Evolutionary conservation across 2,113 vertebrate genomes (phyloP).

Genomic region (Penelope pileata): DNA sequence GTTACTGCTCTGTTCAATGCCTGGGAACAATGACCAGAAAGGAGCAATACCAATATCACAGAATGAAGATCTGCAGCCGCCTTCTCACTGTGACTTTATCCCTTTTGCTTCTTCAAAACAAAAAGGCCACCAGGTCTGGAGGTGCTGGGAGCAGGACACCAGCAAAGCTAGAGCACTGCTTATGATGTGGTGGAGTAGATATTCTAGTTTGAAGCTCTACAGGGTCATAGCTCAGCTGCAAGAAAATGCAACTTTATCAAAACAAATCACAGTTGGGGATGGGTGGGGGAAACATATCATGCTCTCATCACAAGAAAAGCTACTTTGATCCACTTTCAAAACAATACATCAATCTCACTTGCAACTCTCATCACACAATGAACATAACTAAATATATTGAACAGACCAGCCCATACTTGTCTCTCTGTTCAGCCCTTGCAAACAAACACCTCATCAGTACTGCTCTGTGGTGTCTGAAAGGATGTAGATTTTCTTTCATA

Average conservation of each 20-base stretch:
- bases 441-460: slow-evolving; percentile 7
- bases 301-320: slow-evolving; percentile 66
- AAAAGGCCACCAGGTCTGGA: slow-evolving; percentile 14
- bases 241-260: slow-evolving; percentile 49
- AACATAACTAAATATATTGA: slow-evolving; percentile 52
- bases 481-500: background rate
- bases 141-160: slow-evolving; percentile 9
- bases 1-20: background rate
- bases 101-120: background rate
- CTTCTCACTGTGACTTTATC: background rate
- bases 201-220: slow-evolving; percentile 16
- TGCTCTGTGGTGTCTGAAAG: background rate
- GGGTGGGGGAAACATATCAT: slow-evolving; percentile 18
- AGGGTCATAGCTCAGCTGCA: slow-evolving; percentile 44
- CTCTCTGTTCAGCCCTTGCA: slow-evolving; percentile 40
- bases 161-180: background rate
- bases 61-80: background rate
- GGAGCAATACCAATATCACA: background rate
- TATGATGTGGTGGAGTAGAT: background rate
- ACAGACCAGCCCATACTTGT: slow-evolving; percentile 28
- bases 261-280: slow-evolving; percentile 25
- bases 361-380: slow-evolving; percentile 47
- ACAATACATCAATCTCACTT: slow-evolving; percentile 64
- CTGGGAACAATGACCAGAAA: slow-evolving; percentile 6
- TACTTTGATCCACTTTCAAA: slow-evolving; percentile 68